These are phyloP conservation scores for Antedon mediterranea DNA, from an alignment of 53 echinoderm and acorn worm species.

Conservation along the genomic window DNA sequence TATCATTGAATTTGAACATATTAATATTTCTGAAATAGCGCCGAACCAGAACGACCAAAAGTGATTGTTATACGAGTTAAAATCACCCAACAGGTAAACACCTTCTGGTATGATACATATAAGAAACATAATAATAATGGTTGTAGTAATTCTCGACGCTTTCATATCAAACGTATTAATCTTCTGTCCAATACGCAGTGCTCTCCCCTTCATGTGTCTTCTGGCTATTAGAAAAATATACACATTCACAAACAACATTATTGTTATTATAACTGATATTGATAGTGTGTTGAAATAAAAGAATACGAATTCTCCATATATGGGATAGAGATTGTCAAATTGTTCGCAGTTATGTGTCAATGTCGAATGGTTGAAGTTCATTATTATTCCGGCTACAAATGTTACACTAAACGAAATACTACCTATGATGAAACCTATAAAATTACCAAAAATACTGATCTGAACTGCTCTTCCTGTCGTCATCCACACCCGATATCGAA, in stretches of 20 bases:
- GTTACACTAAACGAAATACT: not conserved
- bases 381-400: not conserved
- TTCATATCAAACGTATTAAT: not conserved
- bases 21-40: too few relatives aligned
- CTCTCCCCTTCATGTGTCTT: not conserved
- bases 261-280: not conserved
- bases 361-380: not conserved
- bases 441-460: not conserved
- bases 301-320: not conserved
- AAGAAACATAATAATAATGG: not conserved
- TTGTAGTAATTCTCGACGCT: not conserved
- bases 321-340: not conserved
- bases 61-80: not conserved
- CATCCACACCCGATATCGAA: not conserved
- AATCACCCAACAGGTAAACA: not conserved
- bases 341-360: not conserved
- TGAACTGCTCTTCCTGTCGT: not conserved
- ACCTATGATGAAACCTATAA: not conserved
- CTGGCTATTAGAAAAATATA: not conserved
- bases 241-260: not conserved
- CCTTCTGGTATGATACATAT: not conserved
- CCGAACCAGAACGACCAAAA: too few relatives aligned
- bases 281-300: not conserved
- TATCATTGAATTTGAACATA: too few relatives aligned
- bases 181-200: not conserved